Base-by-base conservation (phyloP, 2,113 vertebrate genomes). In the Oncorhynchus gorbuscha region DNA sequence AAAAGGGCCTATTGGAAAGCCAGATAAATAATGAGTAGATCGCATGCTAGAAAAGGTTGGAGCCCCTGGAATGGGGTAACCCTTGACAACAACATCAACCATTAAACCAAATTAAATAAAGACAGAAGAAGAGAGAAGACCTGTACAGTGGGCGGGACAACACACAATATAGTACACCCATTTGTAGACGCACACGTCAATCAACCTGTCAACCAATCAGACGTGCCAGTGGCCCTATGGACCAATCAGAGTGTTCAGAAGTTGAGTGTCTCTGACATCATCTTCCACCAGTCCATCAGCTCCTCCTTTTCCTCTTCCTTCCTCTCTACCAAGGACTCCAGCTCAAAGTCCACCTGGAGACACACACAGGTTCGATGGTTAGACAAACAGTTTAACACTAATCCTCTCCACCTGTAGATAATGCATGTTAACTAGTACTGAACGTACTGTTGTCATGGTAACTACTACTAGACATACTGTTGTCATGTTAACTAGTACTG, bases 251-350 rank as follows among this genome's bases (percentile, higher is more conserved):
- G 75, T 7, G 39, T 74, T 95, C 91, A 99, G 95, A 99, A 99
- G 93, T 99, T 99, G 86, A 99, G 86, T 71, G 97, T 99, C 94
- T 99, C 96, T 84, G 97, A 99, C 98, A 99, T 99, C 98, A 99
- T 99, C 93, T 98, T 99, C 98, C 98, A 99, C 98, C 98, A 99
- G 80, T 99, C 96, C 96, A 99, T 97, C 83, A 99, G 89, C 81
- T 99, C 97, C 91, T 98, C 96, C 79, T 97, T 96, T 88, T 99
- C 98, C 26, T 99, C 98, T 88, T 99, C 96, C 93, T 98, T 98
- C 90, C 97, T 94, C 93, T 99, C 96, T 89, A 95, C 94, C 91
- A 98, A 86, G 24, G 98, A 99, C 88, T 99, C 97, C 91, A 99
- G 86, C 83, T 97, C 96, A 92, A 99, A 99, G 91, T 99, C 95